Evolutionary conservation across 2,113 vertebrate species (phyloP).

Genomic region (Tautogolabrus adspersus): DNA sequence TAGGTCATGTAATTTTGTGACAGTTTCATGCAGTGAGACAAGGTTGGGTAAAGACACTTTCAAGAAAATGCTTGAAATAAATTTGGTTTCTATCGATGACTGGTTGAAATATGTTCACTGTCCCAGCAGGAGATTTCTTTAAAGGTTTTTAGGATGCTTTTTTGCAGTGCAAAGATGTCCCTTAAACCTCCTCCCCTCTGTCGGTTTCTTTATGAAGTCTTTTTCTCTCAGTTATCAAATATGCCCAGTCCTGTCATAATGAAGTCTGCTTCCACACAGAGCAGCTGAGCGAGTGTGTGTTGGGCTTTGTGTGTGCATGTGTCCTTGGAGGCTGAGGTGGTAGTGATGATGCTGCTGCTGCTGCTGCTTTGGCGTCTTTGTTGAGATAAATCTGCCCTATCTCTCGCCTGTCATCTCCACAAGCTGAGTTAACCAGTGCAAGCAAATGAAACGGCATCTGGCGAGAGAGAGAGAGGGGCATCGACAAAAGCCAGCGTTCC

Average conservation of each 20-base stretch:
- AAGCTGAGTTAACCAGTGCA: slow-evolving; percentile 20
- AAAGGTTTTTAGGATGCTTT: background rate
- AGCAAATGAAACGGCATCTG: background rate
- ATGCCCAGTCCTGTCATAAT: background rate
- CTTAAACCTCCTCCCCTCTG: background rate
- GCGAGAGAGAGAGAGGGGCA: accelerated
- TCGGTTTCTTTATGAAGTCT: background rate
- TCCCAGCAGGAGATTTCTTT: too few relatives aligned
- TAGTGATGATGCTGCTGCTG: slow-evolving; percentile 1
- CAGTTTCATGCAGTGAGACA: too few relatives aligned
- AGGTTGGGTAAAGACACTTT: too few relatives aligned
- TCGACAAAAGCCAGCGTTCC: background rate
- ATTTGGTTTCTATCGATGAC: too few relatives aligned
- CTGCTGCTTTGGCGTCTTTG: slow-evolving; percentile 32
- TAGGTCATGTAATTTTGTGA: too few relatives aligned
- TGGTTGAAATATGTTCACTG: too few relatives aligned
- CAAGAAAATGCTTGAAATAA: too few relatives aligned
- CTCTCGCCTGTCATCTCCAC: slow-evolving; percentile 37
- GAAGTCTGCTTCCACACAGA: slow-evolving; percentile 31
- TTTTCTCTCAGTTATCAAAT: background rate
- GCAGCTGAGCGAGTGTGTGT: background rate
- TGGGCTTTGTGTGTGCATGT: slow-evolving; percentile 14
- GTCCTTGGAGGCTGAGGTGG: slow-evolving; percentile 45
- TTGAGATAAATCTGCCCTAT: slow-evolving; percentile 38
- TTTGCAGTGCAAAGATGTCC: background rate